phyloP scores from a whole-genome alignment of 2,113 vertebrate genomes.

The Hystrix brachyura region DNA sequence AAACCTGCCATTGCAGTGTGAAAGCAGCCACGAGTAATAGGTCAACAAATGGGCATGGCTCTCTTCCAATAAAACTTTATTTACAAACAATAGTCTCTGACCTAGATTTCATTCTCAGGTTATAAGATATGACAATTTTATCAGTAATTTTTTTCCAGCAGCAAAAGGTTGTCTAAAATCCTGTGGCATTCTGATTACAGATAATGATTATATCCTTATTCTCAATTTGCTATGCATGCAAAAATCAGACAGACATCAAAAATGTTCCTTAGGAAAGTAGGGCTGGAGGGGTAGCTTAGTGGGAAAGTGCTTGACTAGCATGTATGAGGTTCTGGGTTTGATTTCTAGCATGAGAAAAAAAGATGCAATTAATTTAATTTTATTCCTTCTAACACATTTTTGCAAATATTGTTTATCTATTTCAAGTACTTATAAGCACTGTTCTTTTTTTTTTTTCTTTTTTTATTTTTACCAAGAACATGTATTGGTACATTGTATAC shows the following conservation, averaged over 20 bases:
- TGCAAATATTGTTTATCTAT: constrained; percentile 12
- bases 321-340: neutral
- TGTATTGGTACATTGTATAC: too few relatives aligned
- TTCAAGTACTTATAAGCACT: neutral
- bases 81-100: neutral
- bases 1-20: neutral
- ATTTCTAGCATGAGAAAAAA: neutral
- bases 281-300: neutral
- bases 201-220: neutral
- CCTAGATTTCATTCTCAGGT: neutral
- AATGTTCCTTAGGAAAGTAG: neutral
- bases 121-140: neutral
- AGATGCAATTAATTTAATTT: neutral
- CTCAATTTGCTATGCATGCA: neutral
- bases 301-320: neutral
- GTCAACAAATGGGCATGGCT: neutral
- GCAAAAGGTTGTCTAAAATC: neutral
- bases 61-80: neutral
- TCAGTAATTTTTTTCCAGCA: neutral
- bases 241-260: neutral
- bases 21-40: neutral
- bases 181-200: neutral
- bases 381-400: neutral
- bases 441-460: neutral
- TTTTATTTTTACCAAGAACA: too few relatives aligned